phyloP scores from a whole-genome alignment of 2,113 vertebrate species.

The Dendrocopos noguchii region DNA sequence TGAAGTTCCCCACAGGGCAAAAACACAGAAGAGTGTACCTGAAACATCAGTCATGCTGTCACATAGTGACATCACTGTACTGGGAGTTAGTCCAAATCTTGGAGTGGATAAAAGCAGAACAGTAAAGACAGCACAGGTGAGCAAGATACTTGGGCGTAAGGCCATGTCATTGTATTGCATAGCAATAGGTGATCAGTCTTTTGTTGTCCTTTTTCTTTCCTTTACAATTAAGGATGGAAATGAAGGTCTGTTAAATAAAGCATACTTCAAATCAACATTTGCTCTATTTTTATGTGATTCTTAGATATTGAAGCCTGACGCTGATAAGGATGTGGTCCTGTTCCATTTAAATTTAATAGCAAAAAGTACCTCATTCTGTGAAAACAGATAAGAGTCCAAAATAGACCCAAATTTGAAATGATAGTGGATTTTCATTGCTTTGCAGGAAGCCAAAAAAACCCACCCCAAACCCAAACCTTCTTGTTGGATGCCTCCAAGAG shows the following conservation, averaged over 20 bases:
- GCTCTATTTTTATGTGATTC: neutral
- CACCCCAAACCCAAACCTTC: fast-evolving
- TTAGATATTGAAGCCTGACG: neutral
- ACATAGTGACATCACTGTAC: neutral
- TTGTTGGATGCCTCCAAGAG: neutral
- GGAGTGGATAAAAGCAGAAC: neutral
- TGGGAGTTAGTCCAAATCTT: neutral
- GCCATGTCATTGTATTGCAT: neutral
- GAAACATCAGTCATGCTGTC: neutral
- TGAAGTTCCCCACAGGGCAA: neutral
- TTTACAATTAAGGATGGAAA: neutral
- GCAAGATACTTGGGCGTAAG: neutral
- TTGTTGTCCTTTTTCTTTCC: neutral
- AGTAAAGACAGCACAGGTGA: neutral
- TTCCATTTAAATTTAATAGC: neutral
- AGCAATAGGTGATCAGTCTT: neutral
- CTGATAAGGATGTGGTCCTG: neutral
- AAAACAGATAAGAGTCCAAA: neutral
- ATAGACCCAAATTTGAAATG: neutral
- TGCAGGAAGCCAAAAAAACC: neutral
- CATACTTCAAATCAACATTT: neutral
- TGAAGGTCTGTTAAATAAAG: neutral
- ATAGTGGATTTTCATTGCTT: neutral
- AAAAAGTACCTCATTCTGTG: neutral
- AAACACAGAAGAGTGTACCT: neutral